Conservation (phyloP, 2,888 invertebrate species). For the Podabrus alpinus region DNA sequence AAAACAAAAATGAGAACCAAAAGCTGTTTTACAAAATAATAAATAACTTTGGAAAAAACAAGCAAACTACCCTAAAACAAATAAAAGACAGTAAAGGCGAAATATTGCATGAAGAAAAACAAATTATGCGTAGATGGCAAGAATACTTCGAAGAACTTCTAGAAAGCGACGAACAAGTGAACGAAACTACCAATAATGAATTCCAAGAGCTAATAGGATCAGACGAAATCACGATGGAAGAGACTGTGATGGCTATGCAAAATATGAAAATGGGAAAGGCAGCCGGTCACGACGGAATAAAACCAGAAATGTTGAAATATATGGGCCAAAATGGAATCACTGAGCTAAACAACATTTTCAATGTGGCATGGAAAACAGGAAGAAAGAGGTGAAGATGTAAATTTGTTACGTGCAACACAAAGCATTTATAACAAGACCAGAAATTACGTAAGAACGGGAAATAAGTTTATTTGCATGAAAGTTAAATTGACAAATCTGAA, state of each 20-base stretch:
- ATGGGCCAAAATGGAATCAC: constrained; percentile 2
- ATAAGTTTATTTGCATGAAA: no score
- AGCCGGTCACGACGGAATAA: no score
- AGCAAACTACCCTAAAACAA: not conserved
- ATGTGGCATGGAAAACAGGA: constrained; percentile 3
- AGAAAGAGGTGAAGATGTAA: constrained; percentile 12
- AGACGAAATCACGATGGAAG: constrained; percentile 4
- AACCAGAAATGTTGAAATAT: no score
- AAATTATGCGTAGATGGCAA: no score
- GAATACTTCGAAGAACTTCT: no score
- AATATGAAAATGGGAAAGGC: constrained; percentile 6
- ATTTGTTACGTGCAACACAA: constrained; percentile 10
- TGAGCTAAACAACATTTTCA: constrained; percentile 9
- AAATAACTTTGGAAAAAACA: no score
- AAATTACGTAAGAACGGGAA: constrained; percentile 8
- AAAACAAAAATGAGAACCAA: no score
- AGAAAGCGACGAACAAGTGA: not conserved
- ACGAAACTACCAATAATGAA: not conserved
- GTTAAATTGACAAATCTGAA: no score
- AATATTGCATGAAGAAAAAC: not conserved
- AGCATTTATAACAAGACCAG: constrained; percentile 5
- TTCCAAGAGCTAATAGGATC: constrained; percentile 1
- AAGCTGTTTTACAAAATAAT: no score
- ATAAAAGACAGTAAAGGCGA: not conserved
- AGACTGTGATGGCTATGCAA: not conserved